A percentile compares a stretch with the other conserved stretches of the same genome.
These are phyloP conservation scores for Bubalus kerabau DNA, from an alignment of 2,113 vertebrate genomes.

Conservation along the genomic window DNA sequence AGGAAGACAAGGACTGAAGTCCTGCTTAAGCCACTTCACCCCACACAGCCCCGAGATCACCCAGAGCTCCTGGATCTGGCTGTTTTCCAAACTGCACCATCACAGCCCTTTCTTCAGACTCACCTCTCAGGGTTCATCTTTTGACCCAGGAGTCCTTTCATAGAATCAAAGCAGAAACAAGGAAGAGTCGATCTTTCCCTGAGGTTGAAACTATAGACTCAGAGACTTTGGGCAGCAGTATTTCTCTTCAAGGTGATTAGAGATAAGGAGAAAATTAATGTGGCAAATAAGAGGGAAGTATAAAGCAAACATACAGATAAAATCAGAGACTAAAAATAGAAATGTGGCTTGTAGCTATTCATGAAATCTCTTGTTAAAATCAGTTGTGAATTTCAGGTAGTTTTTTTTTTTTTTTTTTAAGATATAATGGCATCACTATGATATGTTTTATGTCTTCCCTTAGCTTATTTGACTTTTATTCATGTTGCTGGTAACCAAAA, in stretches of 20 bases:
- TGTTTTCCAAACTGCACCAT: too few species aligned
- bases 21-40: neutral
- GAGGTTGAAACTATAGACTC: neutral
- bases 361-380: neutral
- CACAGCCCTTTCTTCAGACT: fast-evolving
- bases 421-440: neutral
- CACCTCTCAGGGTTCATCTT: neutral
- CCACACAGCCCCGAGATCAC: neutral
- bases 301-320: neutral
- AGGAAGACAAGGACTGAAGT: neutral
- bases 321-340: neutral
- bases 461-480: neutral
- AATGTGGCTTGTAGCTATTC: neutral
- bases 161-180: neutral
- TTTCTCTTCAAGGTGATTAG: neutral
- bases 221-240: neutral
- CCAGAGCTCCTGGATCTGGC: neutral
- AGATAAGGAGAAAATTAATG: neutral
- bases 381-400: neutral
- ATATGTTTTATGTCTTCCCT: neutral
- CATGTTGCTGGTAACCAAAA: neutral
- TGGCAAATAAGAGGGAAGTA: neutral
- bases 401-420: neutral
- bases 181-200: neutral
- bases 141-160: neutral